These are phyloP conservation scores for Dione vanillae DNA, from an alignment of 2,888 invertebrate genomes.

Conservation along the genomic window DNA sequence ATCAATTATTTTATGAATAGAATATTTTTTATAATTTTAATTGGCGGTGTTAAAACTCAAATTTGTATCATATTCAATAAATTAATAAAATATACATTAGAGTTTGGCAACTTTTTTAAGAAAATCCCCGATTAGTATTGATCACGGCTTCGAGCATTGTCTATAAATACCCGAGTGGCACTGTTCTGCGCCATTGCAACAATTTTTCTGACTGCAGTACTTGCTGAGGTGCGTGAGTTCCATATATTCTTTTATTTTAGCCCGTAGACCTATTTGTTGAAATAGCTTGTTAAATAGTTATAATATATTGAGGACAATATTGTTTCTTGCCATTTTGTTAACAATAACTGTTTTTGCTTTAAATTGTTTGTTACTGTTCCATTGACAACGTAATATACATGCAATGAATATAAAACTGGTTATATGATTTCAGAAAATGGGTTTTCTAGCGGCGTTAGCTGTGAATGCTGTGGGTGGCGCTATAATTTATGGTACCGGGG, in stretches of 20 bases:
- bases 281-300: too few species aligned
- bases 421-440: constrained; percentile 54
- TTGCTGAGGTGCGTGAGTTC: too few species aligned
- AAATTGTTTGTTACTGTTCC: background rate
- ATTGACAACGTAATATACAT: background rate
- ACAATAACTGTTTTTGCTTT: background rate
- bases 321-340: background rate
- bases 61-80: too few species aligned
- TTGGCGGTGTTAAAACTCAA: too few species aligned
- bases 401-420: background rate
- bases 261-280: too few species aligned
- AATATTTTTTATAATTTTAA: too few species aligned
- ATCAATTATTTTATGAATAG: too few species aligned
- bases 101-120: background rate
- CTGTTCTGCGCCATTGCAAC: too few species aligned
- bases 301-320: background rate
- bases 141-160: too few species aligned
- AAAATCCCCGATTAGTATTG: background rate
- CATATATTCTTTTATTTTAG: too few species aligned
- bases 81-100: background rate
- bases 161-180: background rate
- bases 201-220: too few species aligned
- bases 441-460: constrained; percentile 58
- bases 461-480: constrained; percentile 63
- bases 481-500: constrained; percentile 64